Evolutionary conservation across 2,888 invertebrate species (phyloP).

Genomic region (Ectropis crepuscularia): DNA sequence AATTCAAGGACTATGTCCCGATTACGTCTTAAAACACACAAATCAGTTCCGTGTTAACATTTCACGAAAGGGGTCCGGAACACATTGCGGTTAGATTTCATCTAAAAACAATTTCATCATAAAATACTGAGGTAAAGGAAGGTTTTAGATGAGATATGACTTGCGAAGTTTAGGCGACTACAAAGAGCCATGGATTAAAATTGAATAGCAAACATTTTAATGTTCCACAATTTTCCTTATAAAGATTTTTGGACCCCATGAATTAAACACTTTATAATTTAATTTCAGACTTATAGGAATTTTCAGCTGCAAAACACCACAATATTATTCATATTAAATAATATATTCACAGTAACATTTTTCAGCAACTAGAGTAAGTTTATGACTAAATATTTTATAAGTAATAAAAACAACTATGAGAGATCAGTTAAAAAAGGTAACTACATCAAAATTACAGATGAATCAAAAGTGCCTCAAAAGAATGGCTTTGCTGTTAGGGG

Average conservation of each 20-base stretch:
- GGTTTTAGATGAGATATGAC: slow-evolving; percentile 49
- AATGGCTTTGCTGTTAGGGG: too few species aligned
- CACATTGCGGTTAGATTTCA: slow-evolving; percentile 62
- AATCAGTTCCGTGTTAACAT: slow-evolving; percentile 44
- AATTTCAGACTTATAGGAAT: slow-evolving; percentile 7
- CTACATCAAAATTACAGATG: too few species aligned
- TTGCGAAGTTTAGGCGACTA: slow-evolving; percentile 28
- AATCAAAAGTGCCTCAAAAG: too few species aligned
- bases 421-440: too few species aligned
- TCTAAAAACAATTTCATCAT: slow-evolving; percentile 54
- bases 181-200: slow-evolving; percentile 16
- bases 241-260: slow-evolving; percentile 3
- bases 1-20: slow-evolving; percentile 47
- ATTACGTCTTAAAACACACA: slow-evolving; percentile 44
- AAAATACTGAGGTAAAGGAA: slow-evolving; percentile 65
- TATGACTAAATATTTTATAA: too few species aligned
- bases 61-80: slow-evolving; percentile 52
- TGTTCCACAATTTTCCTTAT: neutral
- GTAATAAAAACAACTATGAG: too few species aligned
- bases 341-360: too few species aligned
- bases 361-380: too few species aligned
- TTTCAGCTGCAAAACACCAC: slow-evolving; percentile 1
- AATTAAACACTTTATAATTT: neutral
- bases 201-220: neutral
- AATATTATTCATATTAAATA: too few species aligned